Base-by-base conservation (phyloP, 2,888 invertebrate species). In the Drosophila eohydei region DNA sequence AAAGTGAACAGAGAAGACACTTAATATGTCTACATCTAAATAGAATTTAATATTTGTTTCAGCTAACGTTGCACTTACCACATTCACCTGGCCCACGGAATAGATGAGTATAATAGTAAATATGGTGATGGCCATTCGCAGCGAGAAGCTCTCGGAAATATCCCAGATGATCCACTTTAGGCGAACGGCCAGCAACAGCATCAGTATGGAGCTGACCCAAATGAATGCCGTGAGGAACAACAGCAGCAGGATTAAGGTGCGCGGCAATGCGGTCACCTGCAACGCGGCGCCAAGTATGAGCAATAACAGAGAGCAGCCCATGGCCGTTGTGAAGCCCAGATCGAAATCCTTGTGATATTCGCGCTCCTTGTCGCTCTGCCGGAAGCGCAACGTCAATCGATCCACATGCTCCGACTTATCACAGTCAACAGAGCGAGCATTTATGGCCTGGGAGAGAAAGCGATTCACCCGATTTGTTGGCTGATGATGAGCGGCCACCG, bases 381-480 rank as follows among this genome's bases (percentile, higher is more conserved):
- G 97, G 92, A 98, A 98, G 91, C 96, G 96, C 58, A 98, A 94
- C 5, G 97, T 97, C 70, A 97, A 93, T 55, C 97, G 94, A 91
- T 97, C 97, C 58, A 98, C 97, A 91, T 98, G 97, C 57, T 96
- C 96, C 28, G 96, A 96, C 93, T 98, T 98, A 93, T 98, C 97
- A 69, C 97, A 95, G 92, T 98, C 97, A 71, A 98, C 97, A 90
- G 97, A 97, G 75, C 98, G 94, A 38, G 97, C 97, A 92, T 97
- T 97, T 84, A 98, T 97, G 36, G 97, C 97, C 93, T 97, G 97
- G 70, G 97, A 96, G 88, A 98, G 94, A 93, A 97, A 97, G 92
- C 97, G 97, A 94, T 98, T 98, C 67, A 98, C 97, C 80, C 98
- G 95, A 93, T 97, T 98, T 41, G 96, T 96, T 40, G 97, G 97